phyloP scores from a whole-genome alignment of 2,113 vertebrate genomes.

The Rostratula benghalensis region DNA sequence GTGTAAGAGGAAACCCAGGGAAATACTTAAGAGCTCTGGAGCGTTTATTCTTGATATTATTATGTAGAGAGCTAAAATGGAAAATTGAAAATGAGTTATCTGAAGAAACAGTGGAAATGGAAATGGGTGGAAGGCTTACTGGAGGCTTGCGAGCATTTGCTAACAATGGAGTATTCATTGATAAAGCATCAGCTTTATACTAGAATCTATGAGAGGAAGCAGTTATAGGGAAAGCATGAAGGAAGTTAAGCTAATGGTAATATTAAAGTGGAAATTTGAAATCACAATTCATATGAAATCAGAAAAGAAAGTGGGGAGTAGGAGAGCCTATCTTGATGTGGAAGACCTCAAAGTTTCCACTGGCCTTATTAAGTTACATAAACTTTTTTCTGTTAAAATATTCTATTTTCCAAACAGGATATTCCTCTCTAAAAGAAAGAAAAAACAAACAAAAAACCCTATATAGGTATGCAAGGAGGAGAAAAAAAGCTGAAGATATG shows the following conservation, averaged over 20 bases:
- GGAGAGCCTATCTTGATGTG: neutral
- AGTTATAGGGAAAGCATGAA: neutral
- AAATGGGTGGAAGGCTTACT: conserved; percentile 55
- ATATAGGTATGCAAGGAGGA: neutral
- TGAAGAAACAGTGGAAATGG: conserved; percentile 49
- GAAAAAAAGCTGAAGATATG: neutral
- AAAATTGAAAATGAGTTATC: conserved; percentile 56
- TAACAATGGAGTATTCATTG: conserved; percentile 58
- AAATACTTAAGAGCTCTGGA: neutral
- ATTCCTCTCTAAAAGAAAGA: neutral
- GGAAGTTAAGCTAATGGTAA: neutral
- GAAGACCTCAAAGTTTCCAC: neutral
- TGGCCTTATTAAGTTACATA: no score
- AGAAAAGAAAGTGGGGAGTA: neutral
- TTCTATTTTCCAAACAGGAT: neutral
- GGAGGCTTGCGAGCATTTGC: conserved; percentile 1
- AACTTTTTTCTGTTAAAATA: no score
- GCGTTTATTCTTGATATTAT: conserved; percentile 25
- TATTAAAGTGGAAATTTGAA: neutral
- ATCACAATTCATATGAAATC: neutral
- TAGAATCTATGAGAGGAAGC: conserved; percentile 38
- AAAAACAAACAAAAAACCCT: neutral
- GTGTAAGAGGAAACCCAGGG: conserved; percentile 13
- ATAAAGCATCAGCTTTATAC: neutral
- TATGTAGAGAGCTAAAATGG: conserved; percentile 28